Conservation (phyloP, 2,113 vertebrate genomes). For the Cryptomyrus ogoouensis region DNA sequence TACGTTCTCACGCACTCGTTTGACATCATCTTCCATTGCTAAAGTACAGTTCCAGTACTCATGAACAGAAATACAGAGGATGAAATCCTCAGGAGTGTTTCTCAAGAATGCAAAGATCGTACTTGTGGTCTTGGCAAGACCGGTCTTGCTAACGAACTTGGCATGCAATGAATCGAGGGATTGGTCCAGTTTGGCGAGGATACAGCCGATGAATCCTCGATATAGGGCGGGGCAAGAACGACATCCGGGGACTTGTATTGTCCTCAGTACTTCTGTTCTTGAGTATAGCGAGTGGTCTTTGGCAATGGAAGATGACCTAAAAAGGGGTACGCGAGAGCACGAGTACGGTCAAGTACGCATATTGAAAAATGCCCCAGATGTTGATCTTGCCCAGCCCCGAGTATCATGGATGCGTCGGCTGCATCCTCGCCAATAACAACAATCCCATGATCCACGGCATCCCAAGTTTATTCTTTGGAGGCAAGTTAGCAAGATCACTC, state of each 20-base stretch:
- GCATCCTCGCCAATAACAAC: background rate
- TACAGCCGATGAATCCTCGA: background rate
- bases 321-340: background rate
- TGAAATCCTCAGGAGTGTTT: background rate
- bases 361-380: background rate
- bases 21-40: background rate
- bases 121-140: background rate
- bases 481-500: background rate
- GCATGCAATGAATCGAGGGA: background rate
- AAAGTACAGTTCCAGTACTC: background rate
- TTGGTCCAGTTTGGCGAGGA: background rate
- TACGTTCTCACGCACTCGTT: background rate
- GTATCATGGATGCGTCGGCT: background rate
- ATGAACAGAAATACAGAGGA: background rate
- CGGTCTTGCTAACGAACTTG: background rate
- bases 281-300: background rate
- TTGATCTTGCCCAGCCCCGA: background rate
- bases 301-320: background rate
- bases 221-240: background rate
- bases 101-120: background rate
- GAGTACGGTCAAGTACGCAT: background rate
- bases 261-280: background rate
- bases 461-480: background rate
- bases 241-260: background rate
- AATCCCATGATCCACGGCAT: background rate